A percentile compares a stretch with the other conserved stretches of the same genome.
phyloP scores from a whole-genome alignment of 1,140 invertebrate genomes.

The Reticulitermes speratus region DNA sequence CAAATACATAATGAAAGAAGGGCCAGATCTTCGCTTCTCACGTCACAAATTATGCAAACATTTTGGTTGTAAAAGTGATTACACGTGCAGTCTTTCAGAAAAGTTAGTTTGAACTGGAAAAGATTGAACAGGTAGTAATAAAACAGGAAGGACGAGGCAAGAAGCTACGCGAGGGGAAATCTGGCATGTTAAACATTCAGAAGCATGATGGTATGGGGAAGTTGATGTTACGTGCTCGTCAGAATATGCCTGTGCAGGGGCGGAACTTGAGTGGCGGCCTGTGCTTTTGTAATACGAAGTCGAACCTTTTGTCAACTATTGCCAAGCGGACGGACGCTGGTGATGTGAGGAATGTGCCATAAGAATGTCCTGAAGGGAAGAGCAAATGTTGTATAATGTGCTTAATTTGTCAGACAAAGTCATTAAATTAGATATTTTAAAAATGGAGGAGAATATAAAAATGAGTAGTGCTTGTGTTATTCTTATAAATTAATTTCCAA shows the following conservation, averaged over 20 bases:
- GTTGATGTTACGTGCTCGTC: neutral
- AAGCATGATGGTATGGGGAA: neutral
- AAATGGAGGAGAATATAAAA: too few species aligned
- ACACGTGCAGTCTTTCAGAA: neutral
- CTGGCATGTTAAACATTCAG: neutral
- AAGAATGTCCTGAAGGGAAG: too few species aligned
- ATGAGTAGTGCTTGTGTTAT: too few species aligned
- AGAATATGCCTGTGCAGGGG: neutral
- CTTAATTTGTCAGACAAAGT: neutral
- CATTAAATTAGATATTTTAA: neutral
- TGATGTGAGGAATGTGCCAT: neutral
- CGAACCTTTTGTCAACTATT: neutral
- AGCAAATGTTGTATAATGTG: neutral
- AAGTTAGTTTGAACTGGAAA: neutral
- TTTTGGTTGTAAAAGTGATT: neutral
- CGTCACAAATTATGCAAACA: neutral
- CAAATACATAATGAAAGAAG: neutral
- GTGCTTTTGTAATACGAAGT: neutral
- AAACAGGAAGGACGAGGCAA: neutral
- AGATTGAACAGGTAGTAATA: neutral
- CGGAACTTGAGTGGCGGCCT: neutral
- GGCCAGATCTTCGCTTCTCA: neutral
- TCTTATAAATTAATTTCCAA: too few species aligned
- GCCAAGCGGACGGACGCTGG: neutral
- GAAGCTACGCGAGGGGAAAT: neutral